Conservation (phyloP, 2,888 invertebrate genomes). For the Timema cristinae region DNA sequence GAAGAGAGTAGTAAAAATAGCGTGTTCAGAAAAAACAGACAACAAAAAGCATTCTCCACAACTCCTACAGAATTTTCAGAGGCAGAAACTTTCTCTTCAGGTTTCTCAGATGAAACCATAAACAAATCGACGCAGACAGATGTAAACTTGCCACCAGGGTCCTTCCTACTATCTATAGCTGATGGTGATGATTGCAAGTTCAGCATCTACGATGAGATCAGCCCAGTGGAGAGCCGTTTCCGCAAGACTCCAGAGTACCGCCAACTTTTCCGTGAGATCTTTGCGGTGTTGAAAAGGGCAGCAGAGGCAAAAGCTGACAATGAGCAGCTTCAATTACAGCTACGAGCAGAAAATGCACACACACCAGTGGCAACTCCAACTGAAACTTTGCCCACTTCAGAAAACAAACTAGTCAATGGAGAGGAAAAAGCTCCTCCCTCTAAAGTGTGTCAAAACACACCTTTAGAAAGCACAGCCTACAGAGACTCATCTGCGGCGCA, state of each 20-base stretch:
- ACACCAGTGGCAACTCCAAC: too few species aligned
- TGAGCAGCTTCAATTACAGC: constrained; percentile 61
- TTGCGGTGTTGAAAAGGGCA: constrained; percentile 75
- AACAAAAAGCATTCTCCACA: constrained; percentile 49
- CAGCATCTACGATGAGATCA: constrained; percentile 75
- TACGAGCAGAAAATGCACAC: too few species aligned
- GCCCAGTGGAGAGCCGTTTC: constrained; percentile 76
- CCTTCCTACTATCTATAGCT: constrained; percentile 77
- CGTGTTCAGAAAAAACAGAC: constrained; percentile 2
- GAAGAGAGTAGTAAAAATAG: neutral
- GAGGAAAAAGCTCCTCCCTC: too few species aligned
- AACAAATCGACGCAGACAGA: constrained; percentile 82
- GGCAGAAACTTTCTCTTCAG: constrained; percentile 80
- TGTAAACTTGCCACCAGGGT: constrained; percentile 63
- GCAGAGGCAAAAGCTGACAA: constrained; percentile 79
- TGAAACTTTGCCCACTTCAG: too few species aligned
- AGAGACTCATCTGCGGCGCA: too few species aligned
- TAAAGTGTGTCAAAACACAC: too few species aligned
- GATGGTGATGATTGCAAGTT: constrained; percentile 83
- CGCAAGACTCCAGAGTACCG: constrained; percentile 77
- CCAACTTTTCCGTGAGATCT: constrained; percentile 78
- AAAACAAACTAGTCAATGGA: too few species aligned
- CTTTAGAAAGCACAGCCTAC: too few species aligned
- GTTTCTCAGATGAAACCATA: constrained; percentile 78
- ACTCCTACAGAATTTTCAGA: constrained; percentile 81